Evolutionary conservation across 2,113 vertebrate species (phyloP).

Genomic region (Gobiocypris rarus): DNA sequence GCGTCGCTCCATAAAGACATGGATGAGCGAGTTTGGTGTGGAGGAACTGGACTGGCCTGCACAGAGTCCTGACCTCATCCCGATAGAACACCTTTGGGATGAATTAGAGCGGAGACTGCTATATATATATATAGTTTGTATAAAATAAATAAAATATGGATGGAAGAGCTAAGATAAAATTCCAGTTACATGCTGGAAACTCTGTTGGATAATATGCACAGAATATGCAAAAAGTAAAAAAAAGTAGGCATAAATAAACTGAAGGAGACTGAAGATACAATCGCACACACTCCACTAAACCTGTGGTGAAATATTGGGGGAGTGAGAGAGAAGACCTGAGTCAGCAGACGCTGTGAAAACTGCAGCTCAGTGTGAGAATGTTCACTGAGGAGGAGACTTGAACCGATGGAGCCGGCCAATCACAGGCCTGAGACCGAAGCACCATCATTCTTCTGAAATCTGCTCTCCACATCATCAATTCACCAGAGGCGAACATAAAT

Average conservation of each 20-base stretch:
- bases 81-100: too few species aligned
- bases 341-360: constrained; percentile 19
- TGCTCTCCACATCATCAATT: not conserved
- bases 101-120: too few species aligned
- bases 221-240: not conserved
- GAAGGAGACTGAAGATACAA: not conserved
- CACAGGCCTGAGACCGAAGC: not conserved
- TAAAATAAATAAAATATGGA: not conserved
- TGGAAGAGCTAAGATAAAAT: not conserved
- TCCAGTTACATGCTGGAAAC: not conserved
- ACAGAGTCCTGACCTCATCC: too few species aligned
- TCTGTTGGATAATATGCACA: not conserved
- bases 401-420: not conserved
- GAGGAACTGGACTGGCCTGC: too few species aligned
- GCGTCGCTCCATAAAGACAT: too few species aligned
- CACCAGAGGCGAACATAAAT: not conserved
- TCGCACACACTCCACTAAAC: not conserved
- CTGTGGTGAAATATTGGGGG: not conserved
- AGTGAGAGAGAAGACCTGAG: constrained; percentile 12
- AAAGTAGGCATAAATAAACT: too few species aligned
- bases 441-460: not conserved
- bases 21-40: too few species aligned
- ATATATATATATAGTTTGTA: not conserved
- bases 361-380: constrained; percentile 8
- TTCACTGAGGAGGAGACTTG: not conserved